Conservation (phyloP, 2,888 invertebrate genomes). For the Euzetes globulus region DNA sequence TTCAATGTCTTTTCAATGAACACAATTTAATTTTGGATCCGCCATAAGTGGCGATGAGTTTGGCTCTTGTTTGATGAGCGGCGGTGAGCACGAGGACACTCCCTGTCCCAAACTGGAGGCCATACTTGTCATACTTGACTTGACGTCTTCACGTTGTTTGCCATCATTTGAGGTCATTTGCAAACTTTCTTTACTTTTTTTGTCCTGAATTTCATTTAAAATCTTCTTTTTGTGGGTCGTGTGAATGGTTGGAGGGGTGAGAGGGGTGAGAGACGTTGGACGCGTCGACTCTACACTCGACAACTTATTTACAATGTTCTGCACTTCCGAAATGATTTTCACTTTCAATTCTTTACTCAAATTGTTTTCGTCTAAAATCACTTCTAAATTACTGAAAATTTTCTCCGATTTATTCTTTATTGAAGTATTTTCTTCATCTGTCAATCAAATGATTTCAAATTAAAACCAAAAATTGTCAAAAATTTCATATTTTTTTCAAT, state of each 20-base stretch:
- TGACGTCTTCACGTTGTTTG: not conserved
- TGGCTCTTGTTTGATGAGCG: not conserved
- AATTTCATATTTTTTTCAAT: not conserved
- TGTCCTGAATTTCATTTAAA: not conserved
- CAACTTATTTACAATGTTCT: not conserved
- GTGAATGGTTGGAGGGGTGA: too few species aligned
- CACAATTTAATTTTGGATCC: conserved; percentile 1
- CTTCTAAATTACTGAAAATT: not conserved
- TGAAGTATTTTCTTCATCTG: not conserved
- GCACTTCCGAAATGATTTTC: not conserved
- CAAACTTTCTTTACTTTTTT: not conserved
- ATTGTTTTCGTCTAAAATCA: not conserved
- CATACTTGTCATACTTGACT: not conserved
- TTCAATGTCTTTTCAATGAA: not conserved
- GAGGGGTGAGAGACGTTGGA: not conserved
- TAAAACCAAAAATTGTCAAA: not conserved
- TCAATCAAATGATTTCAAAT: not conserved
- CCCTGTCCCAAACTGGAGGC: not conserved
- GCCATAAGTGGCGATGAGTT: not conserved
- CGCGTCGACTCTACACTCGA: not conserved
- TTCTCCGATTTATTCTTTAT: not conserved
- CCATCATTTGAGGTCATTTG: not conserved
- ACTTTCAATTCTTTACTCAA: not conserved
- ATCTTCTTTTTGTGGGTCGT: not conserved
- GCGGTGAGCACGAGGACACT: not conserved